Percentiles rank a stretch among this genome's conserved stretches.
phyloP scores from a whole-genome alignment of 2,113 vertebrate genomes.

The Prionailurus bengalensis region DNA sequence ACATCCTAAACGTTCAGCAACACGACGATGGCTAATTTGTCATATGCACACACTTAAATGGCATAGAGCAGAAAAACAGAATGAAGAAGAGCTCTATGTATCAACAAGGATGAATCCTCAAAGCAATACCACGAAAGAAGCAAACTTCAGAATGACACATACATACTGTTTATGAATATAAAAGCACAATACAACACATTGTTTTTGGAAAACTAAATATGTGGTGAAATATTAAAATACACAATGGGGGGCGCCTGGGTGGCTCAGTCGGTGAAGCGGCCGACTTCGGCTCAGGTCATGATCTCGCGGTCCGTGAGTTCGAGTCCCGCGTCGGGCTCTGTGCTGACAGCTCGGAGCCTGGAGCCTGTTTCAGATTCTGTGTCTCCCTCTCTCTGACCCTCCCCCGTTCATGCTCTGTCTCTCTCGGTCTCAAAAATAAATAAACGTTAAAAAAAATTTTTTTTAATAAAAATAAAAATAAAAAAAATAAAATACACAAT shows the following conservation, averaged over 20 bases:
- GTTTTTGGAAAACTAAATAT: slow-evolving; percentile 5
- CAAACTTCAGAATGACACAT: slow-evolving; percentile 12
- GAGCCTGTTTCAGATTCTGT: too few relatives aligned
- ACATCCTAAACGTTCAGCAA: not conserved
- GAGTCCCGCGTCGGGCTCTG: too few relatives aligned
- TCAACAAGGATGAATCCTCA: slow-evolving; percentile 13
- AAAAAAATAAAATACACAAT: not conserved
- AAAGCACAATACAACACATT: not conserved
- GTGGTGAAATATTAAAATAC: slow-evolving; percentile 3
- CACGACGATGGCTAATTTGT: not conserved
- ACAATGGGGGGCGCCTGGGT: not conserved
- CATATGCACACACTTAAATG: slow-evolving; percentile 22
- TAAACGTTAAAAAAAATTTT: too few relatives aligned
- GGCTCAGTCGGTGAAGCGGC: too few relatives aligned
- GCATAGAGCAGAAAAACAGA: slow-evolving; percentile 41
- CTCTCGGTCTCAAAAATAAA: too few relatives aligned
- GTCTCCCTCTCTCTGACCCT: too few relatives aligned
- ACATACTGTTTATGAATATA: not conserved
- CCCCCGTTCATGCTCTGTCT: too few relatives aligned
- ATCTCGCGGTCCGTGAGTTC: too few relatives aligned
- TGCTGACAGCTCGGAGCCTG: too few relatives aligned
- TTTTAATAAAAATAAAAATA: too few relatives aligned
- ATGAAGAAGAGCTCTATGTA: not conserved
- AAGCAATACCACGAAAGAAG: not conserved
- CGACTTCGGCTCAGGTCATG: too few relatives aligned